Conservation (phyloP, 2,113 vertebrate species). For the Castor canadensis region DNA sequence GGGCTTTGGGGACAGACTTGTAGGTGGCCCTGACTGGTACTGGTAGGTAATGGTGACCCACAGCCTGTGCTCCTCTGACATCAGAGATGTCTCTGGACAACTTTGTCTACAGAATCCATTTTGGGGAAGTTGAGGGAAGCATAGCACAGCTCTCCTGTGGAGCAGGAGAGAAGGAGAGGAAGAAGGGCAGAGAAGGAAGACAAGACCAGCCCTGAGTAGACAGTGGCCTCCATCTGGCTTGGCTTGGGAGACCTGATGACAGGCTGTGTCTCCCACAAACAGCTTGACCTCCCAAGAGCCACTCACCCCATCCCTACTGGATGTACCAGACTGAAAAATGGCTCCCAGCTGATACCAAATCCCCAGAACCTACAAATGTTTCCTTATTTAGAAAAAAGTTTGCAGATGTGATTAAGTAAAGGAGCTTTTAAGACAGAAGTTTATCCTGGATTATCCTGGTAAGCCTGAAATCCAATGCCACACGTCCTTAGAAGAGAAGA, state of each 20-base stretch:
- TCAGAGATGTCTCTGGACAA: not conserved
- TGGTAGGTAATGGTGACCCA: accelerated
- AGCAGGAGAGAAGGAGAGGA: not conserved
- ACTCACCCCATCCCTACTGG: not conserved
- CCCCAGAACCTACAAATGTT: not conserved
- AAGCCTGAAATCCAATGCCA: not conserved
- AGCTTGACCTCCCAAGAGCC: not conserved
- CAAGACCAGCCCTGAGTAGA: not conserved
- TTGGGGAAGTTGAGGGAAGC: not conserved
- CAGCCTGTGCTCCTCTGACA: not conserved
- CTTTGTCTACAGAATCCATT: not conserved
- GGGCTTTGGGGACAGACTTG: not conserved
- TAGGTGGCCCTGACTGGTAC: not conserved
- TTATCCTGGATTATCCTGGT: not conserved
- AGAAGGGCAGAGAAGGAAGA: not conserved
- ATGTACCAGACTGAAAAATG: not conserved
- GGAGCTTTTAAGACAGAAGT: not conserved
- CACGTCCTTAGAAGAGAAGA: not conserved
- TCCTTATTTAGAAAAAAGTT: not conserved
- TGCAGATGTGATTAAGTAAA: not conserved
- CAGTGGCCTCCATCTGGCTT: not conserved
- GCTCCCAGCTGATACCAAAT: not conserved
- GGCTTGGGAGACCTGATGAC: not conserved
- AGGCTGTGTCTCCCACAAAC: not conserved
- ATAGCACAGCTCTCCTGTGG: not conserved